Conservation (phyloP, 2,888 invertebrate genomes). For the Trissoscelio sp. region DNA sequence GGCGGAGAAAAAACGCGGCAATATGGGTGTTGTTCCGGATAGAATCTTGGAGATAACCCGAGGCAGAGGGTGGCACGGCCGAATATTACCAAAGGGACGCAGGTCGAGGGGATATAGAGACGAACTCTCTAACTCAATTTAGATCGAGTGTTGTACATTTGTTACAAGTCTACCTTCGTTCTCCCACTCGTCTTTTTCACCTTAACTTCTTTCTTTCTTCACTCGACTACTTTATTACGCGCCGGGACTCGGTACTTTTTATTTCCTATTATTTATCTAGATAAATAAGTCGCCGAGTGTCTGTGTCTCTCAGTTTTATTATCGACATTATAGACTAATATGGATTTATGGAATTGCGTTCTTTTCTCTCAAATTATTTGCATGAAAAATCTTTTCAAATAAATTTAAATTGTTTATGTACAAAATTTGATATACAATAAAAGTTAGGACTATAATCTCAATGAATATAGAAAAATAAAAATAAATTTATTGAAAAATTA, state of each 20-base stretch:
- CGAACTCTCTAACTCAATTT: conserved; percentile 83
- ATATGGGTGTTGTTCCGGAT: conserved; percentile 80
- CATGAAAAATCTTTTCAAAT: too few species aligned
- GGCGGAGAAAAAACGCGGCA: conserved; percentile 75
- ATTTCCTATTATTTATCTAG: conserved; percentile 83
- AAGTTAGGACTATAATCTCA: too few species aligned
- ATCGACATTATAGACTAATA: conserved; percentile 71
- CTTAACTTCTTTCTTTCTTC: conserved; percentile 67
- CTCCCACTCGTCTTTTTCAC: conserved; percentile 67
- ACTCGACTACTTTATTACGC: conserved; percentile 73
- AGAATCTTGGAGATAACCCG: conserved; percentile 76
- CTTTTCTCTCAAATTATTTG: too few species aligned
- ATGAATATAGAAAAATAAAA: too few species aligned
- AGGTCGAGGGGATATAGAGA: conserved; percentile 70
- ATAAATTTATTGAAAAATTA: too few species aligned
- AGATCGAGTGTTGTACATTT: conserved; percentile 84
- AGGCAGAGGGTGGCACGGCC: conserved; percentile 71
- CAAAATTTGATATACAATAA: too few species aligned
- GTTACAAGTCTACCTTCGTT: conserved; percentile 78
- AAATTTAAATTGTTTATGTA: background rate
- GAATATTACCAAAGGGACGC: conserved; percentile 73
- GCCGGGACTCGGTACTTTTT: conserved; percentile 76
- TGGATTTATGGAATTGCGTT: conserved; percentile 65
- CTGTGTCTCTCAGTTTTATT: conserved; percentile 67
- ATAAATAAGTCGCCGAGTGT: conserved; percentile 78